Conservation (phyloP, 1,140 invertebrate genomes). For the Coelopa frigida region DNA sequence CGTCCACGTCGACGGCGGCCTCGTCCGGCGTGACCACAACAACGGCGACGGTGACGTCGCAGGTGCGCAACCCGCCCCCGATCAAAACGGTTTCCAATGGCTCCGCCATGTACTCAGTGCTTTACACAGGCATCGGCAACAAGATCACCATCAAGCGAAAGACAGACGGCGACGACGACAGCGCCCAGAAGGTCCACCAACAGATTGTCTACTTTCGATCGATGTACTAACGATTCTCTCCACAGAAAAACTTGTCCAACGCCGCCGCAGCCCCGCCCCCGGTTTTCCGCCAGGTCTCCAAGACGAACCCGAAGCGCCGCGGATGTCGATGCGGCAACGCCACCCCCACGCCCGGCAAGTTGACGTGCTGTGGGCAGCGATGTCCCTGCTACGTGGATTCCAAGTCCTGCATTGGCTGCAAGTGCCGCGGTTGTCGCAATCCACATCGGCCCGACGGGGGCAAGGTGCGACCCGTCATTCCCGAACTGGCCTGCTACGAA, state of each 20-base stretch:
- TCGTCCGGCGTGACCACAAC: neutral
- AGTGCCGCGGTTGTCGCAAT: conserved; percentile 85
- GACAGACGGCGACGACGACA: conserved; percentile 49
- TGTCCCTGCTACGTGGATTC: conserved; percentile 88
- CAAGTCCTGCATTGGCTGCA: conserved; percentile 78
- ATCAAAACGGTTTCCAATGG: conserved; percentile 42
- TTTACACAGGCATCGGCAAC: conserved; percentile 69
- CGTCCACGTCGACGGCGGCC: neutral
- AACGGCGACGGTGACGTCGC: conserved; percentile 8
- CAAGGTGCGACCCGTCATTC: conserved; percentile 64
- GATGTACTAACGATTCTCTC: neutral
- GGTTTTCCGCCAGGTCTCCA: neutral
- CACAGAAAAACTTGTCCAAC: no score
- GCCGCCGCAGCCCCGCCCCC: no score
- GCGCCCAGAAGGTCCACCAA: conserved; percentile 8
- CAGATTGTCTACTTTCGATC: neutral
- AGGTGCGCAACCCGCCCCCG: conserved; percentile 18
- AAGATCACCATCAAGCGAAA: conserved; percentile 78
- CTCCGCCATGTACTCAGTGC: conserved; percentile 66
- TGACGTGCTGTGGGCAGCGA: conserved; percentile 86
- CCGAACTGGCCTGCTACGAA: conserved; percentile 47
- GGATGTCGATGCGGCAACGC: conserved; percentile 88
- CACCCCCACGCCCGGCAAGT: conserved; percentile 74
- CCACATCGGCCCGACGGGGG: conserved; percentile 72
- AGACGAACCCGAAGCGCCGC: conserved; percentile 49